Evolutionary conservation across 2,113 vertebrate genomes (phyloP), one percentile per base, ranked within the genome.

Genomic region (Equus quagga): DNA sequence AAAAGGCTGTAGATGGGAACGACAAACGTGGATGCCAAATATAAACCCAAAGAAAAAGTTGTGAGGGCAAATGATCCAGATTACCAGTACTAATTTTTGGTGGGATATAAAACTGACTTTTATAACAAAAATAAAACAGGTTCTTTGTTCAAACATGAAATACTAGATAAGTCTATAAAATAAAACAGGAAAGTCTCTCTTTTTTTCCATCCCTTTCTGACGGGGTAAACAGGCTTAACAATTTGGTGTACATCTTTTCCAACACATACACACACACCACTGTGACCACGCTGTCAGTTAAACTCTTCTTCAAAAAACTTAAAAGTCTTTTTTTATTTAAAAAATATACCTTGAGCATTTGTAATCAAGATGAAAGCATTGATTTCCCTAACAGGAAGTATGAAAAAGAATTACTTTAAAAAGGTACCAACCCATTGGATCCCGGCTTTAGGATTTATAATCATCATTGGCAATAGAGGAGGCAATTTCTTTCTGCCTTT

Each of bases 321-420:
- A 62, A 44, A 70, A 76, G 5, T 56, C 31, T 76, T n/a, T 93
- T 91, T 85, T 81, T 93, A 60, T 81, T 96, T 64, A 80, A 92
- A 91, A 93, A 91, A n/a, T 73, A 8, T 21, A 83, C 70, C 51
- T 91, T 84, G 79, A 85, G 13, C 96, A 44, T 56, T 93, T 90
- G 92, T 23, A 88, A 49, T 72, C 84, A 91, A 87, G 76, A 84
- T 23, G 76, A 91, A 96, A 84, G 64, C 70, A 91, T n/a, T 33
- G 44, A 23, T 70, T 87, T 97, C 80, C 73, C 67, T 87, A 93
- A 81, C 24, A n/a, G 46, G 67, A 94, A 92, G 31, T 81, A 78
- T 54, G 79, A 81, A 82, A 95, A 92, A 64, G 36, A 88, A 49
- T 44, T 75, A 18, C 70, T 88, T 94, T 86, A 81, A 96, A 92